A percentile compares a stretch with the other conserved stretches of the same genome.
Evolutionary conservation across 2,113 vertebrate species (phyloP).

Genomic region (Clarias macrocephalus): DNA sequence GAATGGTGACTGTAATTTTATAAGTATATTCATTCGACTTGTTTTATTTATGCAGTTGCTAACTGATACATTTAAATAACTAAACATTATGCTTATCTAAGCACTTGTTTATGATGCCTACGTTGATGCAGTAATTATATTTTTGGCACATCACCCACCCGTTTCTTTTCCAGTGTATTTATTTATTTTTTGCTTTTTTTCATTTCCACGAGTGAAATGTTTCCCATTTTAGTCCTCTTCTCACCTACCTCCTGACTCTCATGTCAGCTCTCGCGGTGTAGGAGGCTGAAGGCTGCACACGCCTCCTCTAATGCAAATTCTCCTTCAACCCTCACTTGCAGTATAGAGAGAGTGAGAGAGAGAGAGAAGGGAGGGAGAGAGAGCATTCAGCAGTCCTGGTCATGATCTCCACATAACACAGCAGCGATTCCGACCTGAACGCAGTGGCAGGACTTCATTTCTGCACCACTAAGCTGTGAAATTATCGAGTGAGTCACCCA

Average conservation of each 20-base stretch:
- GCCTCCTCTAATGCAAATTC: constrained; percentile 28
- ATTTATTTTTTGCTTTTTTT: background rate
- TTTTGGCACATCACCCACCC: background rate
- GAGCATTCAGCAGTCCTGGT: background rate
- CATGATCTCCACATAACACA: constrained; percentile 14
- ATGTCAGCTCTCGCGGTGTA: constrained; percentile 19
- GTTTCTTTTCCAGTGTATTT: background rate
- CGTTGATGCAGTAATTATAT: background rate
- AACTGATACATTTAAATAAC: background rate
- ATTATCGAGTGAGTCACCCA: constrained; percentile 12
- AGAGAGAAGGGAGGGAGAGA: background rate
- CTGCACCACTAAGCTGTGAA: constrained; percentile 30
- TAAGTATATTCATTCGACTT: background rate
- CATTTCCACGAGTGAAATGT: background rate
- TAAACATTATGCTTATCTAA: background rate
- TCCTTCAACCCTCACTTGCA: background rate
- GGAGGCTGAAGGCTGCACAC: constrained; percentile 30
- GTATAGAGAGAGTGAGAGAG: background rate
- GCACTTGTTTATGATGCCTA: background rate
- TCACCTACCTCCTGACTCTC: constrained; percentile 5
- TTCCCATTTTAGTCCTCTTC: constrained; percentile 5
- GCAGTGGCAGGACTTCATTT: background rate
- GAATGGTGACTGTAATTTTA: too few relatives aligned
- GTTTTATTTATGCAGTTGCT: background rate
- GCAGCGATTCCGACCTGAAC: background rate